Conservation (phyloP, 2,113 vertebrate species). For the Lamprotornis superbus region DNA sequence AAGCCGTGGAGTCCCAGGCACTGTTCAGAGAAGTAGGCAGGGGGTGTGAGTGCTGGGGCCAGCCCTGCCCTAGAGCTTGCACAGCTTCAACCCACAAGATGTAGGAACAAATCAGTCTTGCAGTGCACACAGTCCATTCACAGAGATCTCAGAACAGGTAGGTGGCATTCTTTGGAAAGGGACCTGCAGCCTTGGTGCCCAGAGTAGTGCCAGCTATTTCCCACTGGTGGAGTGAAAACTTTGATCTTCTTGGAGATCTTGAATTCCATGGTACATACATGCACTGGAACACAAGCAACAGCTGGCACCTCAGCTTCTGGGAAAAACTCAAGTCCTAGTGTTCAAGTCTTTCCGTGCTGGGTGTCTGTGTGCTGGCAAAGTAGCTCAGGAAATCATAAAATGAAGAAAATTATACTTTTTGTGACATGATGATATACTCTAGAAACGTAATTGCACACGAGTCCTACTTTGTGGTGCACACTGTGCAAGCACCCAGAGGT, state of each 20-base stretch:
- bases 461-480: background rate
- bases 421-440: background rate
- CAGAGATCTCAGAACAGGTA: background rate
- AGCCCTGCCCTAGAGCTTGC: background rate
- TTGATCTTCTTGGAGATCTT: background rate
- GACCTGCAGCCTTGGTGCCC: background rate
- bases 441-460: background rate
- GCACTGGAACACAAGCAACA: background rate
- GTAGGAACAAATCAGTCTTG: background rate
- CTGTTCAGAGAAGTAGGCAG: background rate
- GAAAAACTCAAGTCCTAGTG: background rate
- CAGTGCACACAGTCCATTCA: background rate
- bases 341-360: background rate
- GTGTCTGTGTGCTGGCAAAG: background rate
- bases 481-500: background rate
- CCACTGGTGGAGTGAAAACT: background rate
- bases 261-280: background rate
- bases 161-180: background rate
- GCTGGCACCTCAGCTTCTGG: background rate
- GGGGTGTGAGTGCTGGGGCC: rapidly evolving
- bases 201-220: background rate
- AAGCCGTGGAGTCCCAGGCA: background rate
- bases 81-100: rapidly evolving
- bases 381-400: background rate
- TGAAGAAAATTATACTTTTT: background rate